Base-by-base conservation (phyloP, 2,113 vertebrate genomes). In the Periophthalmodon schlosseri region DNA sequence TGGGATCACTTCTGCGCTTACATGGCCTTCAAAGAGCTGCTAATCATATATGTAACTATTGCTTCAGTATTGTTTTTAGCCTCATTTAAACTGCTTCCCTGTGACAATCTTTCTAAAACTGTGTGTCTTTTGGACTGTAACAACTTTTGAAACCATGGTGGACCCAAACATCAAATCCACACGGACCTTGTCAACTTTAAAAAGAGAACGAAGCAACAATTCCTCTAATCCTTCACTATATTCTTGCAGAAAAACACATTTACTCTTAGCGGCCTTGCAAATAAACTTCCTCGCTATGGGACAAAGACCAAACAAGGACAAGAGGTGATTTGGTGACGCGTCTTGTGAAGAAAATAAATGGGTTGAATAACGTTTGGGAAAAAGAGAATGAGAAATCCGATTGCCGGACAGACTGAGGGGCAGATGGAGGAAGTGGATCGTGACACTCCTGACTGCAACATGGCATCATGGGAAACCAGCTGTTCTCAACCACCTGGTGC, bases 401-500 rank as follows among this genome's bases (percentile, higher is more conserved):
- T 28, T 52, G 46, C 21, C 5, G 33, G 58, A 34, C 67, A 63
- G 58, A 68, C 44, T 14, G 33, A 76, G n/a, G 82, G 82, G 67
- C 79, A 74, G 74, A 72, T 75, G 77, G 80, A 72, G 49, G 44
- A 54, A 79, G 73, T 79, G 64, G 75, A 79, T 79, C 33, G 67
- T 66, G 76, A 73, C 75, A 57, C 50, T 63, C 81, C 66, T 73
- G 84, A 83, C 81, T 63, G 2, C 69, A 83, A 73, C 36, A 39
- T 70, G 64, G 76, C 78, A 84, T 74, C 70, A 18, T 64, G 76
- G 69, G 75, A 75, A 75, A 49, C 81, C 87, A 91, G 89, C 87
- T 91, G 89, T 84, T 86, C 73, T 78, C 78, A 73, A 76, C 84
- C 88, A 91, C 84, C 88, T 91, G 88, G 70, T 82, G 71, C 72